Percentiles rank a stretch among this genome's conserved stretches.
Evolutionary conservation across 2,113 vertebrate genomes (phyloP).

Genomic region (Lophura nycthemera): DNA sequence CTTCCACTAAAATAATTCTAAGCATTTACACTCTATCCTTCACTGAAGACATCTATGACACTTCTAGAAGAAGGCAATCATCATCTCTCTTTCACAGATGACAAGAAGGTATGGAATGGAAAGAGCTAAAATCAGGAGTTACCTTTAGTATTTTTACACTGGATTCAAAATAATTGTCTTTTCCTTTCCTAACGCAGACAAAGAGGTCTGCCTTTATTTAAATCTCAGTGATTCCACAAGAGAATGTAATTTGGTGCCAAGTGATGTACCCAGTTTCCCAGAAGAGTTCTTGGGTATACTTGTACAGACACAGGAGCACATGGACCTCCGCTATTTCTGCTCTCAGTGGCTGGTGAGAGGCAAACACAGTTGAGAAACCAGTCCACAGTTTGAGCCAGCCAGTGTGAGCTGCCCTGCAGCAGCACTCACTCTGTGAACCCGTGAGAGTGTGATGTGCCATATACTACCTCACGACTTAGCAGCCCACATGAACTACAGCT

Average conservation of each 20-base stretch:
- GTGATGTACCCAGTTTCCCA: neutral
- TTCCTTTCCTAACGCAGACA: neutral
- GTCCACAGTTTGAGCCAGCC: neutral
- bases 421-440: neutral
- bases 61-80: neutral
- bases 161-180: neutral
- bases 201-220: neutral
- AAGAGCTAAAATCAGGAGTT: neutral
- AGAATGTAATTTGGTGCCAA: neutral
- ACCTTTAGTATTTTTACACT: neutral
- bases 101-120: neutral
- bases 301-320: neutral
- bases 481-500: neutral
- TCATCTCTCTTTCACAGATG: neutral
- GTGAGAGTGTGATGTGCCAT: neutral
- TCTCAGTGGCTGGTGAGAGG: neutral
- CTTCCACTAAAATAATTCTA: neutral
- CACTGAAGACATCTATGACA: neutral
- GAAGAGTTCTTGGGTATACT: neutral
- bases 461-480: neutral
- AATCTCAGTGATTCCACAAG: neutral
- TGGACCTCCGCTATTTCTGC: neutral
- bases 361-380: neutral
- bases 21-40: neutral
- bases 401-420: accelerated